Evolutionary conservation across 1,140 invertebrate genomes (phyloP).

Genomic region (Tetramorium alpestre): DNA sequence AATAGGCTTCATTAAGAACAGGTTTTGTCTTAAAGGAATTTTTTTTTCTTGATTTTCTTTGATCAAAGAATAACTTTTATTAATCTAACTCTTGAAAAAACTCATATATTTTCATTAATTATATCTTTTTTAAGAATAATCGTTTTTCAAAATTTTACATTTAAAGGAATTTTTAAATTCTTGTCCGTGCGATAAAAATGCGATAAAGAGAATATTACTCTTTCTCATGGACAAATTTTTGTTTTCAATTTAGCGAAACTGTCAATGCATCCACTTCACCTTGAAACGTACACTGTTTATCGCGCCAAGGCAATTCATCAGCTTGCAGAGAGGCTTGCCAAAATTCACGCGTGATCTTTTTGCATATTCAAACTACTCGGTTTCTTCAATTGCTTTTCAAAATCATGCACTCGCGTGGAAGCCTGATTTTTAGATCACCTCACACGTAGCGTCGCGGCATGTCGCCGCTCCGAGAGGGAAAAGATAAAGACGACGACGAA

Average conservation of each 20-base stretch:
- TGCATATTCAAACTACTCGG: background rate
- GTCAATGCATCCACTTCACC: slow-evolving; percentile 11
- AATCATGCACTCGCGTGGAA: background rate
- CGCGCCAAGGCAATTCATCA: slow-evolving; percentile 22
- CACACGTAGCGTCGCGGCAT: slow-evolving; percentile 7
- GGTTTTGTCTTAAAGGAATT: background rate
- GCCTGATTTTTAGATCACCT: slow-evolving; percentile 32
- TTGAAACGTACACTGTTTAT: background rate
- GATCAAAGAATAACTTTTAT: background rate
- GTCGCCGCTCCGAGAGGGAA: background rate
- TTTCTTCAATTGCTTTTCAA: slow-evolving; percentile 15
- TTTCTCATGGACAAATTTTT: background rate
- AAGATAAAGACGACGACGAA: slow-evolving; percentile 32
- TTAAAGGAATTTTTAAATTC: background rate
- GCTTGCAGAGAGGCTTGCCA: slow-evolving; percentile 4
- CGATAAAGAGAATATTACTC: background rate
- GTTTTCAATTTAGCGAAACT: slow-evolving; percentile 27
- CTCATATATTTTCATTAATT: background rate
- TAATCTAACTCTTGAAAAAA: background rate
- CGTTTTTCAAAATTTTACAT: background rate
- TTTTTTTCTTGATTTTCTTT: background rate
- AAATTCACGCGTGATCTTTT: slow-evolving; percentile 28
- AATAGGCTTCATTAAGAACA: background rate
- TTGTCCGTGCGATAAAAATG: background rate
- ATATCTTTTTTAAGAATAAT: background rate